These are phyloP conservation scores for Xestia xanthographa DNA, from an alignment of 2,888 invertebrate genomes.

Conservation along the genomic window DNA sequence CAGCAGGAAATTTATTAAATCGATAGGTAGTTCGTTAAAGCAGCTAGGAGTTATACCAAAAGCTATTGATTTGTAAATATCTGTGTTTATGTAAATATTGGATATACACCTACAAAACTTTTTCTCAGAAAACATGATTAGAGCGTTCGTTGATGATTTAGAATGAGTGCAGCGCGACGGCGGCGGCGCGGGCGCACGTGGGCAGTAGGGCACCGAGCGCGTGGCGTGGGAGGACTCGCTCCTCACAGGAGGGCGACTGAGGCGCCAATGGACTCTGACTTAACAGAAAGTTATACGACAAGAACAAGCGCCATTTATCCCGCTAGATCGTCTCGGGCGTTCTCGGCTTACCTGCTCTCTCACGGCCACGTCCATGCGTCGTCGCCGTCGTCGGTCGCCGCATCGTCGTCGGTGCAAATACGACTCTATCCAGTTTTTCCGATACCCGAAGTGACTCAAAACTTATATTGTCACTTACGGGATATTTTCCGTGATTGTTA, in stretches of 20 bases:
- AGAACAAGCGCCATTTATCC: slow-evolving; percentile 36
- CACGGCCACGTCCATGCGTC: slow-evolving; percentile 1
- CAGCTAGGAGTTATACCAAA: slow-evolving; percentile 23
- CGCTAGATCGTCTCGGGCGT: slow-evolving; percentile 26
- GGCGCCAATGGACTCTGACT: slow-evolving; percentile 65
- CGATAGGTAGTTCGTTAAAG: slow-evolving; percentile 1
- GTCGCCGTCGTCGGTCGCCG: too few relatives aligned
- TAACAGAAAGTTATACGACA: slow-evolving; percentile 60
- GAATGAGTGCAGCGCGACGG: slow-evolving; percentile 15
- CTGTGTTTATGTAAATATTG: slow-evolving; percentile 54
- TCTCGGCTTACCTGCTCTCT: not conserved
- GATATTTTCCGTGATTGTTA: too few relatives aligned
- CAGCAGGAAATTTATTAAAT: slow-evolving; percentile 12
- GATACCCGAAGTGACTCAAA: not conserved
- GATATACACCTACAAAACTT: slow-evolving; percentile 50
- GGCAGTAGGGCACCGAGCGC: slow-evolving; percentile 62
- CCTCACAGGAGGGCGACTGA: slow-evolving; percentile 61
- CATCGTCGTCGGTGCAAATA: not conserved
- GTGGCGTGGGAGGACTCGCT: slow-evolving; percentile 78
- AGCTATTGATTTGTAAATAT: slow-evolving; percentile 50
- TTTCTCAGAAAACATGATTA: slow-evolving; percentile 60
- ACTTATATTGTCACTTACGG: too few relatives aligned
- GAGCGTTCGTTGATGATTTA: slow-evolving; percentile 51
- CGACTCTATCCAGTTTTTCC: slow-evolving; percentile 15
- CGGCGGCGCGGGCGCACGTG: slow-evolving; percentile 41